Evolutionary conservation across 2,113 vertebrate genomes (phyloP).

Genomic region (Vulpes lagopus): DNA sequence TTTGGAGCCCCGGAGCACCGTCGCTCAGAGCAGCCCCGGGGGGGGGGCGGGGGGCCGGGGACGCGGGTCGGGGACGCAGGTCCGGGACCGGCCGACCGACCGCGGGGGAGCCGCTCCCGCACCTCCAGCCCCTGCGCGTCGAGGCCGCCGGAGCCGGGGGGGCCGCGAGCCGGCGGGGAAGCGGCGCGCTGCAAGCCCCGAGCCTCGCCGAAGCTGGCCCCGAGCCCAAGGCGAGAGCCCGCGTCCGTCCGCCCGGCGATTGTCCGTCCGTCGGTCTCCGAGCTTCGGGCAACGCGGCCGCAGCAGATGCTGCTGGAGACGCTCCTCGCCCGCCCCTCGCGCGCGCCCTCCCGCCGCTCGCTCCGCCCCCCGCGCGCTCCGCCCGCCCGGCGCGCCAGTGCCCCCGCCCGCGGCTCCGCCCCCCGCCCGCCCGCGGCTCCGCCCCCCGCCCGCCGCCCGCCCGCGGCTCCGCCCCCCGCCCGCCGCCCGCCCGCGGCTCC

Average conservation of each 20-base stretch:
- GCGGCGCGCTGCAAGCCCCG: background rate
- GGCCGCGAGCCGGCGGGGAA: background rate
- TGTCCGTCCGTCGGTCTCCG: background rate
- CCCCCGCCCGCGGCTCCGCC: constrained; percentile 45
- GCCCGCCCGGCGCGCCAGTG: background rate
- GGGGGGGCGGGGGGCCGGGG: constrained; percentile 50
- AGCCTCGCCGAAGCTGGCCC: background rate
- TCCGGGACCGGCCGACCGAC: background rate
- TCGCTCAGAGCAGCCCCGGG: constrained; percentile 47
- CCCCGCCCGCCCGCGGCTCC: background rate
- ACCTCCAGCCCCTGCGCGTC: constrained; percentile 54
- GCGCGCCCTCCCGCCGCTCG: constrained; percentile 28
- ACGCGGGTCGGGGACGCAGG: background rate
- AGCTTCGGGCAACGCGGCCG: background rate
- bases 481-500: background rate
- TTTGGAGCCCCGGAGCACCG: constrained; percentile 56
- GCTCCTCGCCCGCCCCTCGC: background rate
- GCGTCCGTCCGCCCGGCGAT: constrained; percentile 34
- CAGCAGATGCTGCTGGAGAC: constrained; percentile 46
- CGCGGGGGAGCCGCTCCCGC: constrained; percentile 57
- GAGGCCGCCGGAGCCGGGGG: constrained; percentile 60
- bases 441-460: background rate
- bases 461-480: background rate
- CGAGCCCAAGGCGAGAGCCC: background rate
- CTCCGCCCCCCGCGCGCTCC: constrained; percentile 20